These are phyloP conservation scores for Prochilodus magdalenae DNA, from an alignment of 2,113 vertebrate species.

Conservation along the genomic window DNA sequence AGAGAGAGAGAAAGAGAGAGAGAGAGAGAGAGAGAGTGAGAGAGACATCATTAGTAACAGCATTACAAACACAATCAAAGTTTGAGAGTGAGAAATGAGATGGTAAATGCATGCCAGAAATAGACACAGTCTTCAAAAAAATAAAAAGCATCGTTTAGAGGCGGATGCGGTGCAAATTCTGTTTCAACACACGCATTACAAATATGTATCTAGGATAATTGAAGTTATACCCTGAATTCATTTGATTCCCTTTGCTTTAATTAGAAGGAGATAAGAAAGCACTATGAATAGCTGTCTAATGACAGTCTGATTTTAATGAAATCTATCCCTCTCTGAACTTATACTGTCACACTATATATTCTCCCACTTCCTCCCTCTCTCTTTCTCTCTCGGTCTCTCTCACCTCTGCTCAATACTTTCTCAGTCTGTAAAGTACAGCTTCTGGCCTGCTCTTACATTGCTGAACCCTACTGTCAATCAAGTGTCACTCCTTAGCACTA, in stretches of 20 bases:
- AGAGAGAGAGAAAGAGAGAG: slow-evolving; percentile 4
- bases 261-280: slow-evolving; percentile 61
- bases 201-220: slow-evolving; percentile 57
- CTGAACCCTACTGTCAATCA: slow-evolving; percentile 22
- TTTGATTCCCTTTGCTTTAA: slow-evolving; percentile 52
- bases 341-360: slow-evolving; percentile 11
- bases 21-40: not conserved
- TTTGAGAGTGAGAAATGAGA: slow-evolving; percentile 3
- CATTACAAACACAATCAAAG: slow-evolving; percentile 25
- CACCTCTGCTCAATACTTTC: not conserved
- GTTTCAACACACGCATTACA: slow-evolving; percentile 40
- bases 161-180: not conserved
- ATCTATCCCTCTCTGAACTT: slow-evolving; percentile 51
- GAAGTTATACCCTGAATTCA: slow-evolving; percentile 57
- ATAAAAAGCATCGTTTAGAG: slow-evolving; percentile 12
- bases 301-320: slow-evolving; percentile 58
- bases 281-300: slow-evolving; percentile 58
- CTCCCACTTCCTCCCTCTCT: not conserved
- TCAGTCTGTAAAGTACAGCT: not conserved
- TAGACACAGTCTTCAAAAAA: slow-evolving; percentile 8
- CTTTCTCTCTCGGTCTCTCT: slow-evolving; percentile 1
- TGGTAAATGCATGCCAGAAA: slow-evolving; percentile 12
- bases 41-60: slow-evolving; percentile 13
- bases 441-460: not conserved
- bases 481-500: slow-evolving; percentile 3